Conservation (phyloP, 2,797 vertebrate species). For the Catostomus latipinnis region DNA sequence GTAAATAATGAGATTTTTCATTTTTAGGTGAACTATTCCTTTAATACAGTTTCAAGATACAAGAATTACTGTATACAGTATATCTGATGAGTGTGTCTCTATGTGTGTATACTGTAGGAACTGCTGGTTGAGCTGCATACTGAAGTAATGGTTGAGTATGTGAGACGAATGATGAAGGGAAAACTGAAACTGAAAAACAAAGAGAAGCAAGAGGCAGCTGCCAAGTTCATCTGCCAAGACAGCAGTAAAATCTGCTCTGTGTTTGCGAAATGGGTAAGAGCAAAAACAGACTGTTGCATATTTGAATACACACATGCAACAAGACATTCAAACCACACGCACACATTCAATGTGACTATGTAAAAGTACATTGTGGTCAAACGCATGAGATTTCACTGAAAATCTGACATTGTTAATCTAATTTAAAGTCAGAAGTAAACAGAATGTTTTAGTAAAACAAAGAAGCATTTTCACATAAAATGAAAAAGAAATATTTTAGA, state of each 20-base stretch:
- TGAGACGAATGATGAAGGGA: slow-evolving; percentile 80
- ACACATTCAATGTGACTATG: background rate
- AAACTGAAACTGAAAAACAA: slow-evolving; percentile 73
- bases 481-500: too few species aligned
- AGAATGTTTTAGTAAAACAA: too few species aligned
- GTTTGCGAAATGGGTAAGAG: slow-evolving; percentile 68
- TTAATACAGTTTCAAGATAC: too few species aligned
- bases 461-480: too few species aligned
- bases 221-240: slow-evolving; percentile 71
- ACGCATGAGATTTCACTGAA: too few species aligned
- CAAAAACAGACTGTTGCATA: slow-evolving; percentile 46
- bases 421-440: too few species aligned
- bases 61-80: background rate
- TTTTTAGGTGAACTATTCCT: too few species aligned
- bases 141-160: slow-evolving; percentile 80
- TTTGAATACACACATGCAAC: slow-evolving; percentile 61
- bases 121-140: slow-evolving; percentile 77
- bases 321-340: background rate
- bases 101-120: slow-evolving; percentile 66
- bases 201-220: slow-evolving; percentile 78
- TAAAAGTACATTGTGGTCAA: too few species aligned
- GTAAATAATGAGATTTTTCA: background rate
- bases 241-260: slow-evolving; percentile 71
- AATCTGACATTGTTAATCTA: too few species aligned
- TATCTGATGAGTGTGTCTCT: background rate